Evolutionary conservation across 2,797 vertebrate genomes (phyloP).

Genomic region (Euphonia xanthogaster): DNA sequence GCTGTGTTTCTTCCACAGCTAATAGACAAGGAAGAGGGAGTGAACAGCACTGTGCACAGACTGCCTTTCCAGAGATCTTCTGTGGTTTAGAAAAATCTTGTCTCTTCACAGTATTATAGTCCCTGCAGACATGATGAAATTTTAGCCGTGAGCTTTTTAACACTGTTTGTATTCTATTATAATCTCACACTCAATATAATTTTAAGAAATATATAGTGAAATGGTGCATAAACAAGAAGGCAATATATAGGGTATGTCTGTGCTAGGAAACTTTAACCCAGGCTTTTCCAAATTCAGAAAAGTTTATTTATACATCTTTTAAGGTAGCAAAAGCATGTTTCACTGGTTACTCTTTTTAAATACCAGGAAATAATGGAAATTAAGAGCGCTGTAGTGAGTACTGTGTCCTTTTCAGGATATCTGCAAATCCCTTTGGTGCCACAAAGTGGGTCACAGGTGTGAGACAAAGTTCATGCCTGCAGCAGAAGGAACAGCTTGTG

Average conservation of each 20-base stretch:
- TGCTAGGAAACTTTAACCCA: background rate
- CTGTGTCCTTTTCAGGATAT: slow-evolving; percentile 85
- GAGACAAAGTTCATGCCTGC: slow-evolving; percentile 99
- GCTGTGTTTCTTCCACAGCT: slow-evolving; percentile 25
- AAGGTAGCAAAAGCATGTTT: background rate
- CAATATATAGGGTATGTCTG: background rate
- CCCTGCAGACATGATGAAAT: background rate
- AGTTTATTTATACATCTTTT: background rate
- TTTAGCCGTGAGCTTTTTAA: background rate
- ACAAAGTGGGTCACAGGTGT: slow-evolving; percentile 90
- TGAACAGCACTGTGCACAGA: background rate
- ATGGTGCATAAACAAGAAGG: background rate
- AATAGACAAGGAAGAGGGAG: background rate
- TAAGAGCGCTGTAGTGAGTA: background rate
- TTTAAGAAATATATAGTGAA: background rate
- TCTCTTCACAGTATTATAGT: background rate
- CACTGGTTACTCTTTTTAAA: background rate
- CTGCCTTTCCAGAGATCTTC: background rate
- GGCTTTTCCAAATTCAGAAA: background rate
- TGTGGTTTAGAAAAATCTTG: background rate
- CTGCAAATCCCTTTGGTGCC: slow-evolving; percentile 98
- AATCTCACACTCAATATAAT: background rate
- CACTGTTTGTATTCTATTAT: background rate
- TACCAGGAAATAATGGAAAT: background rate
- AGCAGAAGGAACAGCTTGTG: slow-evolving; percentile 93